A percentile compares a stretch with the other conserved stretches of the same genome.
Evolutionary conservation across 2,888 invertebrate genomes (phyloP).

Genomic region (Adela reaumurella): DNA sequence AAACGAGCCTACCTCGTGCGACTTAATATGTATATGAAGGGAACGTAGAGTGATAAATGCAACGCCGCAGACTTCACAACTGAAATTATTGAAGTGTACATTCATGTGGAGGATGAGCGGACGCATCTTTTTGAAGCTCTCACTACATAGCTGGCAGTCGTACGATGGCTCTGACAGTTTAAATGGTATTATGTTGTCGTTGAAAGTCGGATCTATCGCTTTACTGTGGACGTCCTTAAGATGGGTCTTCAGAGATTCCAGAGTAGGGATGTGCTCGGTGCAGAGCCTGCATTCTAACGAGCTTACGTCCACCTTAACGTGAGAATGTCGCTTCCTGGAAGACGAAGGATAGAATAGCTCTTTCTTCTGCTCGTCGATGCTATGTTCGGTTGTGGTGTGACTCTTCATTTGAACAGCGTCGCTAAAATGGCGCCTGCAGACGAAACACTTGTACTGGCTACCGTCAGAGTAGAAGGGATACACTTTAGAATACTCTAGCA

Average conservation of each 20-base stretch:
- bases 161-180: constrained; percentile 25
- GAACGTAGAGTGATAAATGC: constrained; percentile 27
- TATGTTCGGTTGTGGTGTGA: constrained; percentile 23
- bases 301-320: constrained; percentile 32
- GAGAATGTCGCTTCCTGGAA: constrained; percentile 18
- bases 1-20: constrained; percentile 27
- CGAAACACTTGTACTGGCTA: constrained; percentile 34
- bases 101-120: constrained; percentile 38
- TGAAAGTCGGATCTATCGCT: constrained; percentile 19
- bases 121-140: constrained; percentile 26
- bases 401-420: constrained; percentile 22
- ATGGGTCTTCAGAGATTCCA: constrained; percentile 26
- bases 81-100: constrained; percentile 36
- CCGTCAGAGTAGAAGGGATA: constrained; percentile 32
- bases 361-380: constrained; percentile 20
- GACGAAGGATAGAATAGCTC: constrained; percentile 22
- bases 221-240: constrained; percentile 26
- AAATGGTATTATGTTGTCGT: constrained; percentile 36
- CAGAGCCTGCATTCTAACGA: constrained; percentile 32
- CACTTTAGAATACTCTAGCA: constrained; percentile 30
- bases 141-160: constrained; percentile 32
- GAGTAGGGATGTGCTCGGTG: constrained; percentile 14
- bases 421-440: constrained; percentile 23
- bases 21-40: constrained; percentile 27
- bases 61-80: constrained; percentile 36